phyloP scores from a whole-genome alignment of 1,140 invertebrate genomes.

The Megalonaias nervosa region DNA sequence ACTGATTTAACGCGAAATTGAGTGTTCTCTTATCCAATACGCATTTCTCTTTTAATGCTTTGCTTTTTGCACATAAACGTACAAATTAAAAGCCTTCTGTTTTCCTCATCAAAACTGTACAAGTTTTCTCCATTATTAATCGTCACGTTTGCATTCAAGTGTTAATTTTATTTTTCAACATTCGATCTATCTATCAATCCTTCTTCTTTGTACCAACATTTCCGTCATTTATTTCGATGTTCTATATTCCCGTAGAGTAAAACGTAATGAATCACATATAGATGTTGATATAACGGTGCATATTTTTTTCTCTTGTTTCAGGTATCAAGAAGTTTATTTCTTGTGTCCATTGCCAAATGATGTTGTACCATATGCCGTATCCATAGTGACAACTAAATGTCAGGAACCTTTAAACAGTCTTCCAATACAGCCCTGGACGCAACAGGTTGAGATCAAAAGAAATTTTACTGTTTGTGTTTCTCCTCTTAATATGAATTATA shows the following conservation, averaged over 20 bases:
- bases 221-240: neutral
- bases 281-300: neutral
- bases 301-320: slow-evolving; percentile 19
- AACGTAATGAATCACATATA: neutral
- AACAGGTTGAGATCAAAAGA: neutral
- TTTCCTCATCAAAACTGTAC: too few species aligned
- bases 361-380: slow-evolving; percentile 27
- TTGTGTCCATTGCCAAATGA: slow-evolving; percentile 16
- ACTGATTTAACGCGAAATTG: too few species aligned
- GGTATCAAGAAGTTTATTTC: slow-evolving; percentile 34
- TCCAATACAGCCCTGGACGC: neutral
- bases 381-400: too few species aligned
- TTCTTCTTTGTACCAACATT: neutral
- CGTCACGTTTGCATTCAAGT: too few species aligned
- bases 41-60: too few species aligned
- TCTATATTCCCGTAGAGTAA: neutral
- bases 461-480: slow-evolving; percentile 92
- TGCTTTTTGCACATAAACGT: too few species aligned
- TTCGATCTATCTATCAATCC: too few species aligned
- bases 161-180: too few species aligned
- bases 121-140: too few species aligned
- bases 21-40: too few species aligned
- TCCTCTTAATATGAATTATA: too few species aligned
- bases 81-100: too few species aligned
- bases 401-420: slow-evolving; percentile 15